Conservation (phyloP, 2,888 invertebrate genomes). For the Standfussiana lucernea region DNA sequence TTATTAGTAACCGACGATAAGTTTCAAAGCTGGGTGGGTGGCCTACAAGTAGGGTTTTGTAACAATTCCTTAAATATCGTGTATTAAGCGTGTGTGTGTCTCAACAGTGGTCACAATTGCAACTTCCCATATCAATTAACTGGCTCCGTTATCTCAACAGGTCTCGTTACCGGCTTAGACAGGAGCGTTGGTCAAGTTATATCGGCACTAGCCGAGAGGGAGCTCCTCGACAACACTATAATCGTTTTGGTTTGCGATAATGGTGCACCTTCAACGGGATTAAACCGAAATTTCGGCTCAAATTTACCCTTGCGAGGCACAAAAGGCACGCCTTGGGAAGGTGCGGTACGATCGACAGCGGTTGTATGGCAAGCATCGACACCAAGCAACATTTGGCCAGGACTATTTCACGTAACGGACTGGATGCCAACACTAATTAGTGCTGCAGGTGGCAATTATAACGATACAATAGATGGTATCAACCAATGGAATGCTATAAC, state of each 20-base stretch:
- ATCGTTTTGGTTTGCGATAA: slow-evolving; percentile 96
- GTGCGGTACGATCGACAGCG: slow-evolving; percentile 93
- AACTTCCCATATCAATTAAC: slow-evolving; percentile 38
- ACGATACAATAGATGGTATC: slow-evolving; percentile 90
- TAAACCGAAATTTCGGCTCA: slow-evolving; percentile 92
- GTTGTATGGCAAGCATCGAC: slow-evolving; percentile 90
- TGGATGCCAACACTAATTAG: slow-evolving; percentile 93
- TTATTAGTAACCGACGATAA: neutral
- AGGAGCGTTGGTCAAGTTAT: slow-evolving; percentile 94
- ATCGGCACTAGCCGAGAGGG: slow-evolving; percentile 91
- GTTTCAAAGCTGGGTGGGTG: neutral
- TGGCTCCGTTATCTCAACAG: slow-evolving; percentile 59
- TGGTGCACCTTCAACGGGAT: slow-evolving; percentile 93
- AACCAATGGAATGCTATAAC: slow-evolving; percentile 91
- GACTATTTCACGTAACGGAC: slow-evolving; percentile 94
- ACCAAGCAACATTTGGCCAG: slow-evolving; percentile 89
- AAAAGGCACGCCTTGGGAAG: slow-evolving; percentile 95
- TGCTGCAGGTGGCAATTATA: slow-evolving; percentile 74
- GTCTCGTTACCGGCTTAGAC: slow-evolving; percentile 93
- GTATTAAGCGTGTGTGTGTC: neutral
- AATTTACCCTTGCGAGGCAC: slow-evolving; percentile 94
- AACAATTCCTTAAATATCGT: neutral
- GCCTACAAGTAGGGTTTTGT: neutral
- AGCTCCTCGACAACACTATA: slow-evolving; percentile 94
- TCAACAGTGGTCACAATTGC: neutral